Conservation (phyloP, 2,797 vertebrate genomes). For the Sphaeramia orbicularis region DNA sequence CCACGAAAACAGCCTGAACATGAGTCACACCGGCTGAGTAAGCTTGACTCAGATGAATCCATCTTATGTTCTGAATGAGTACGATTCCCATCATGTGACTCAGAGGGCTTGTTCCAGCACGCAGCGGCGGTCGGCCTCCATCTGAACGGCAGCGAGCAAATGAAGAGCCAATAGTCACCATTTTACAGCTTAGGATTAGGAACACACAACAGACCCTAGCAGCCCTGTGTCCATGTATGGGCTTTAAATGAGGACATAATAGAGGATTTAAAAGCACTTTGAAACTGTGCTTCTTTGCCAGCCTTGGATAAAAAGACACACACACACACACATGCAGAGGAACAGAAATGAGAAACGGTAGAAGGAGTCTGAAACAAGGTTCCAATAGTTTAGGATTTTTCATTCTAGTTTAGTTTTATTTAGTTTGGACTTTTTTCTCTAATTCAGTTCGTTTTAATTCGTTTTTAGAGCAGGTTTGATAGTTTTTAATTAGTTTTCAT, state of each 20-base stretch:
- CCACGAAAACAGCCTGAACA: not conserved
- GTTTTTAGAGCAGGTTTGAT: too few relatives aligned
- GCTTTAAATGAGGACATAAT: slow-evolving; percentile 54
- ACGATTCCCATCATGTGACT: slow-evolving; percentile 50
- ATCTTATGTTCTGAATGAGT: slow-evolving; percentile 10
- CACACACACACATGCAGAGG: not conserved
- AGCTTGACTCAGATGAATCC: slow-evolving; percentile 25
- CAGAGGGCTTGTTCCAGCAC: slow-evolving; percentile 53
- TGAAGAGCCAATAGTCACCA: slow-evolving; percentile 43
- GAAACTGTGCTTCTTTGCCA: slow-evolving; percentile 18
- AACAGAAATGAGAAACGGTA: not conserved
- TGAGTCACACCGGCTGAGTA: slow-evolving; percentile 24
- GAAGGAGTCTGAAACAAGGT: too few relatives aligned
- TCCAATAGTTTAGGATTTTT: too few relatives aligned
- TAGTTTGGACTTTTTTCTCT: too few relatives aligned
- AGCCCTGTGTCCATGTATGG: slow-evolving; percentile 22
- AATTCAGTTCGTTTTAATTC: too few relatives aligned
- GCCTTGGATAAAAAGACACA: not conserved
- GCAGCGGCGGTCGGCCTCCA: slow-evolving; percentile 14
- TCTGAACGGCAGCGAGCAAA: slow-evolving; percentile 47
- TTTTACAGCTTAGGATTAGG: slow-evolving; percentile 37
- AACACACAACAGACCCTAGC: slow-evolving; percentile 11
- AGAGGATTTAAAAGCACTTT: slow-evolving; percentile 19
- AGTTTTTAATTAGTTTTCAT: too few relatives aligned
- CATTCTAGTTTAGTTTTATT: too few relatives aligned